A percentile compares a stretch with the other conserved stretches of the same genome.
Conservation (phyloP, 2,888 invertebrate genomes). For the Megastigmus dorsalis region DNA sequence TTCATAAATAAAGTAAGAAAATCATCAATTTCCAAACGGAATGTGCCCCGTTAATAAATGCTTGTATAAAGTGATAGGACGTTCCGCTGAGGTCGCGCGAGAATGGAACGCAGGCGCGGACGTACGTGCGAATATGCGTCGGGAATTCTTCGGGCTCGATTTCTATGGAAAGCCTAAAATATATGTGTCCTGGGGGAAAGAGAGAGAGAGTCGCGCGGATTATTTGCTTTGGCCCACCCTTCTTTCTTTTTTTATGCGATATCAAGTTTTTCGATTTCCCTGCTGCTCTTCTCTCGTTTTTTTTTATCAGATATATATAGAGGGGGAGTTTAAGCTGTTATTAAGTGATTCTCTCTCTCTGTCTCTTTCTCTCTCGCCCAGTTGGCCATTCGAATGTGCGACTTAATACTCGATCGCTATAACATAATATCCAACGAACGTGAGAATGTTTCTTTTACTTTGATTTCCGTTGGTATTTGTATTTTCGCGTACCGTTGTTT, state of each 20-base stretch:
- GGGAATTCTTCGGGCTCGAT: conserved; percentile 36
- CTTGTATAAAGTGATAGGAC: neutral
- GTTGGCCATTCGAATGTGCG: conserved; percentile 13
- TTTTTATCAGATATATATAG: conserved; percentile 19
- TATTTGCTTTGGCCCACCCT: conserved; percentile 35
- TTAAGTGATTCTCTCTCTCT: conserved; percentile 50
- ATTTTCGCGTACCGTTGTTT: neutral
- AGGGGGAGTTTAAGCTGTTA: conserved; percentile 42
- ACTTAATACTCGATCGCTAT: neutral
- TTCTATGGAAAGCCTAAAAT: conserved; percentile 51
- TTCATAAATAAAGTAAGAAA: too few species aligned
- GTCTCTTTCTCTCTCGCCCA: too few species aligned
- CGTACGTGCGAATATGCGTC: conserved; percentile 44
- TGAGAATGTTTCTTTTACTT: conserved; percentile 30
- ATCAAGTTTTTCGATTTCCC: conserved; percentile 47
- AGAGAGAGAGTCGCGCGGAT: conserved; percentile 39
- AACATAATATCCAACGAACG: conserved; percentile 17
- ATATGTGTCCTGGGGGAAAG: conserved; percentile 32
- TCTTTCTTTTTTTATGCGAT: conserved; percentile 28
- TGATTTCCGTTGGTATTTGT: conserved; percentile 16
- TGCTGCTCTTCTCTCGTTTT: too few species aligned
- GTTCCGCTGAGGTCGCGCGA: neutral
- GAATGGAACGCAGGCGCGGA: neutral
- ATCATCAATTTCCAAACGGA: too few species aligned
- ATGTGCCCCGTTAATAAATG: too few species aligned